Evolutionary conservation across 2,888 invertebrate species (phyloP), one percentile per base, ranked within the genome.

Genomic region (Strigamia crassipes): DNA sequence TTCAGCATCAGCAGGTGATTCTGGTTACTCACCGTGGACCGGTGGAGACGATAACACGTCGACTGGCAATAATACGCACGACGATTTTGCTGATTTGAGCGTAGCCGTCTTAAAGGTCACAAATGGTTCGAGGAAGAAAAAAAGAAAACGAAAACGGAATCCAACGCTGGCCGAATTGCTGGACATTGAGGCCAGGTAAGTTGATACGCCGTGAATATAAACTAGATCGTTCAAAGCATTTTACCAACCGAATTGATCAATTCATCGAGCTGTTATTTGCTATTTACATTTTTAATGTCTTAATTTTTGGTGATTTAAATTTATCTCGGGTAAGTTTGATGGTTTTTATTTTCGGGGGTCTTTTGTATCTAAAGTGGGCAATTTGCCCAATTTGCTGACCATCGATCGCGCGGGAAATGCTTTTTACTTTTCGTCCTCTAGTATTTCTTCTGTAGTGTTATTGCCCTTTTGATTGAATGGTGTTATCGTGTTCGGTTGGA

Each of bases 111-210:
- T 21, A n/a, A 81, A 81, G 34, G 78, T 42, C 15, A 81, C 77
- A 15, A 23, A 15, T 10, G 42, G 41, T 10, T 13, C 81, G 18
- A 23, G 23, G 46, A 73, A 78, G 77, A 81, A 78, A 38, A 81
- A 81, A 34, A 34, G 81, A 46, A 81, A 78, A 78, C 23, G 81
- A 42, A 81, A 81, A 46, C 81, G 77, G 18, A 93, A 93, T 87
- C 94, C 94, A 0, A 92, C 92, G 4, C 89, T 95, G 83, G 92
- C 91, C 0, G 92, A 93, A 85, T 88, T 94, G 87, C 92, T 92
- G 86, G 91, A 90, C 77, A 86, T 91, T 83, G 90, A 90, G 85
- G 88, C 90, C 13, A 90, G 90, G 92, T 92, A 85, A 89, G 89
- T 86, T 27, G 10, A 66, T 73, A 66, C 82, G 23, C 1, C 27